Percentiles rank a stretch among this genome's conserved stretches.
These are phyloP conservation scores for Hoplostethus atlanticus DNA, from an alignment of 2,797 vertebrate species.

Conservation along the genomic window DNA sequence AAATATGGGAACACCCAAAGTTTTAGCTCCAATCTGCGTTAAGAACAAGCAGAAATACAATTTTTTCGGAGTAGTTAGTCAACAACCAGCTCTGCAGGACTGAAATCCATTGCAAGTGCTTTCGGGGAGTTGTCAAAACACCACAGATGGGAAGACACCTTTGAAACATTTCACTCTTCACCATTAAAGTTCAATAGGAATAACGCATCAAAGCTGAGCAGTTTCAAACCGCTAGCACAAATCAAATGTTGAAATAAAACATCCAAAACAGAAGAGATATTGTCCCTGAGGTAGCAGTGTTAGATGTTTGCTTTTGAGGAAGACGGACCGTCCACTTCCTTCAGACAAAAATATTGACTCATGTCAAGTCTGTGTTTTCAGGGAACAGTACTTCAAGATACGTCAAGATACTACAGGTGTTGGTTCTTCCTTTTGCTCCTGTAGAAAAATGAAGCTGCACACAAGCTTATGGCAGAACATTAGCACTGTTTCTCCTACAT, in stretches of 20 bases:
- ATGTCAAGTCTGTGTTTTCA: not conserved
- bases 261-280: conserved; percentile 33
- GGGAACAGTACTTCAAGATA: not conserved
- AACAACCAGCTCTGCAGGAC: conserved; percentile 3
- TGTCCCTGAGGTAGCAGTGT: conserved; percentile 12
- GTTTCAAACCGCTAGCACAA: conserved; percentile 13
- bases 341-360: not conserved
- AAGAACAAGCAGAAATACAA: not conserved
- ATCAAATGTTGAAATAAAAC: conserved; percentile 33
- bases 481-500: not conserved
- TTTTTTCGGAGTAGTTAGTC: conserved; percentile 1
- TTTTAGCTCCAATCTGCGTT: no score
- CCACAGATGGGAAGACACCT: conserved; percentile 6
- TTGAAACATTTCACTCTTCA: conserved; percentile 23
- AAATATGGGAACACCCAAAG: no score
- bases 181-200: conserved; percentile 29
- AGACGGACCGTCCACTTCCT: not conserved
- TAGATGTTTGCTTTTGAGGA: conserved; percentile 6
- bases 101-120: conserved; percentile 1
- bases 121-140: conserved; percentile 33
- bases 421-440: no score
- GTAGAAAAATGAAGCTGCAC: no score
- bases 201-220: conserved; percentile 28
- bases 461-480: not conserved
- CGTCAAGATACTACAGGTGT: not conserved